Percentiles rank a stretch among this genome's conserved stretches.
phyloP scores from a whole-genome alignment of 2,113 vertebrate genomes.

The Leucoraja erinaceus region DNA sequence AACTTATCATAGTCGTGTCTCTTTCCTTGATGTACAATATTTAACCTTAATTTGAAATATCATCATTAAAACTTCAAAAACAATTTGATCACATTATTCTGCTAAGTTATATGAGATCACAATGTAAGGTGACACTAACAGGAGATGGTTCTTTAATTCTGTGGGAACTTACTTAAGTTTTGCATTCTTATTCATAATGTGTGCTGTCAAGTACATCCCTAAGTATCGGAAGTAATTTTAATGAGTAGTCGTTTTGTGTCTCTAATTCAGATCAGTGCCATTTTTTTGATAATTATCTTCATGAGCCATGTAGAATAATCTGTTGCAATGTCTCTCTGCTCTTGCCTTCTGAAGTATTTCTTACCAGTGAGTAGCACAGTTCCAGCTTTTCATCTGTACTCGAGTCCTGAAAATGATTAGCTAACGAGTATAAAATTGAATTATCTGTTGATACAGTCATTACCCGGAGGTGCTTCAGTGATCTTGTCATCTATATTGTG shows the following conservation, averaged over 20 bases:
- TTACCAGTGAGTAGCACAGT: not conserved
- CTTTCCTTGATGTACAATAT: not conserved
- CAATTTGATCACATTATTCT: not conserved
- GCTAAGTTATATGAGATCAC: not conserved
- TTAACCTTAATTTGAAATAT: not conserved
- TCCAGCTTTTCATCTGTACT: not conserved
- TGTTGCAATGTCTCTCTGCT: not conserved
- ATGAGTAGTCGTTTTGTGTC: not conserved
- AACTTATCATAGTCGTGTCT: not conserved
- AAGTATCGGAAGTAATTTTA: not conserved
- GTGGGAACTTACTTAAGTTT: not conserved
- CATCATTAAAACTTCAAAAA: not conserved
- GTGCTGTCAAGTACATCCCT: conserved; percentile 3
- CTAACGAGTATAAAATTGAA: not conserved
- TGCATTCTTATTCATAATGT: not conserved
- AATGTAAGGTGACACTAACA: not conserved
- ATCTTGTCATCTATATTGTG: conserved; percentile 22
- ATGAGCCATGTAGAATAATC: not conserved
- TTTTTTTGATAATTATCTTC: not conserved
- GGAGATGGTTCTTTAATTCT: not conserved
- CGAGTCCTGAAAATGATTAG: not conserved
- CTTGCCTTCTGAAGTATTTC: not conserved
- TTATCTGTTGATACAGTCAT: not conserved
- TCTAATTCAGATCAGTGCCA: not conserved
- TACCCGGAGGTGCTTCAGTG: not conserved